A percentile compares a stretch with the other conserved stretches of the same genome.
phyloP scores from a whole-genome alignment of 2,797 vertebrate genomes.

The Crenichthys baileyi region DNA sequence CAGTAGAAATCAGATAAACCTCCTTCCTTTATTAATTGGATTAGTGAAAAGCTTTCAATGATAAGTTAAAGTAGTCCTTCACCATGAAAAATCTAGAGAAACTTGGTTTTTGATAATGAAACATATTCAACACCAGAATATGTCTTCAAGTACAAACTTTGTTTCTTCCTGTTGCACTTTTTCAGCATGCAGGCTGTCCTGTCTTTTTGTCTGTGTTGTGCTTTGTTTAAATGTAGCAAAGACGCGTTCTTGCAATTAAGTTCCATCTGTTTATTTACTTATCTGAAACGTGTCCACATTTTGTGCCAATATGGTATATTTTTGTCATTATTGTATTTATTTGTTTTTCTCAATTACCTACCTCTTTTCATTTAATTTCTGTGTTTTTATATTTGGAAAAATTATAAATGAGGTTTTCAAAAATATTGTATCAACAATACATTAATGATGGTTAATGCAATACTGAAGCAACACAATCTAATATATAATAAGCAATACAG shows the following conservation, averaged over 20 bases:
- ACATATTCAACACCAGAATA: too few species aligned
- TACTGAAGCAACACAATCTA: neutral
- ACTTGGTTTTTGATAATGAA: too few species aligned
- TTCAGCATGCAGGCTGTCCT: too few species aligned
- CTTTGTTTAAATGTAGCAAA: neutral
- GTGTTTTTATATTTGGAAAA: neutral
- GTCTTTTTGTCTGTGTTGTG: neutral
- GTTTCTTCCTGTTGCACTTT: too few species aligned
- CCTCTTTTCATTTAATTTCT: neutral
- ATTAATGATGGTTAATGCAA: neutral
- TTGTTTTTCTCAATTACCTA: neutral
- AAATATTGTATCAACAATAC: neutral
- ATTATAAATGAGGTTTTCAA: neutral
- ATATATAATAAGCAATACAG: neutral
- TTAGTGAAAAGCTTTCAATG: too few species aligned
- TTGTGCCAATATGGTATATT: neutral
- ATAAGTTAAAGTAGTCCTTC: too few species aligned
- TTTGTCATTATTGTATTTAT: neutral
- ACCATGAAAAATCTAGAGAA: too few species aligned
- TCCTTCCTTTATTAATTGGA: too few species aligned
- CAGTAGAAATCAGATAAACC: too few species aligned
- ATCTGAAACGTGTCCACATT: neutral
- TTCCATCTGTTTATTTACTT: neutral
- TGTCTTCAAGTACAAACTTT: too few species aligned
- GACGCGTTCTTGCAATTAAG: neutral